Evolutionary conservation across 2,797 vertebrate species (phyloP), one percentile per base, ranked within the genome.

Genomic region (Neoniphon sammara): DNA sequence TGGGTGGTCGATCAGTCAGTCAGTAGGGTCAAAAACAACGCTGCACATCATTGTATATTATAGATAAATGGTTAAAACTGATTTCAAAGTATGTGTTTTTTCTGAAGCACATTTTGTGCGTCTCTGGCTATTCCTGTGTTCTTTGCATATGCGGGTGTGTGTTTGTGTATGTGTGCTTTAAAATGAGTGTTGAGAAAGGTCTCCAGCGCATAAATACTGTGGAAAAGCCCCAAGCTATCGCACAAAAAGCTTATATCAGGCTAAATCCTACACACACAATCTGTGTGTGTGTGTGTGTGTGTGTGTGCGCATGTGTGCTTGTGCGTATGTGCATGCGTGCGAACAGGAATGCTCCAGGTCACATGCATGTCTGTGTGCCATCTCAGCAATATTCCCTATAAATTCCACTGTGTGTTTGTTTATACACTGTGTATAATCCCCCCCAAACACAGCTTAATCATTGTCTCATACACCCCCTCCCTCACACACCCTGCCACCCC

Each of bases 391-490:
- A 81, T 79, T 23, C 18, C n/a, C 52, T 7, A 64, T 57, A 64
- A 74, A 83, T 78, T 81, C 74, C 61, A 46, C 21, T 17, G 9
- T 52, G 55, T 80, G 71, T 79, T 75, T 85, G 82, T 83, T 83
- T 86, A 66, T 82, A 73, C 49, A 68, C 60, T 66, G 6, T 80
- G 58, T 68, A 53, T 60, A 78, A 58, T 74, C n/a, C 21, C 23
- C 27, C 56, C 47, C n/a, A 75, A 77, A 80, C 39, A 74, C 68
- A 80, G 80, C 42, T 86, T 83, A 86, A 87, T 81, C 60, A 84
- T 80, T 86, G 64, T 79, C 75, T 74, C 75, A 65, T 57, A 9
- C 49, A 10, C 6, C 42, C 20, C 11, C 50, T 2, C 20, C 6
- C 11, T n/a, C 15, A 21, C n/a, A 46, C 44, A 39, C 20, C 1